Conservation (phyloP, 2,113 vertebrate species). For the Gavialis gangeticus region DNA sequence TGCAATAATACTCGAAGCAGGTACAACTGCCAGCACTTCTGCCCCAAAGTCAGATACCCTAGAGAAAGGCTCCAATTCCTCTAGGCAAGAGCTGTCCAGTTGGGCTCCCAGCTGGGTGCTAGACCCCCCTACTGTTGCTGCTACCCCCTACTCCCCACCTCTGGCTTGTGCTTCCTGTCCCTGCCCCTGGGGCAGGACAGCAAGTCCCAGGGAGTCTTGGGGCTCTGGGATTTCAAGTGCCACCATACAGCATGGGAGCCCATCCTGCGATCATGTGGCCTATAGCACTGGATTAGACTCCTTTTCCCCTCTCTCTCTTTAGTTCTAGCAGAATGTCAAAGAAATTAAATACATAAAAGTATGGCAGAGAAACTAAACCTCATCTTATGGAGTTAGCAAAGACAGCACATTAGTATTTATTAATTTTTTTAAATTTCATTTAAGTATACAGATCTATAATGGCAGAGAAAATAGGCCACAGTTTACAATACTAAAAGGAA, state of each 20-base stretch:
- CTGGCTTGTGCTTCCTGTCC: too few species aligned
- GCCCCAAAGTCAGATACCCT: background rate
- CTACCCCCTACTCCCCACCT: too few species aligned
- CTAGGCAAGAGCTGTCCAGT: background rate
- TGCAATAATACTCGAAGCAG: background rate
- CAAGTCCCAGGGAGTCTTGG: too few species aligned
- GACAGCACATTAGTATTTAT: background rate
- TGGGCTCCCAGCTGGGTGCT: too few species aligned
- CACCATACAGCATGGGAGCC: too few species aligned
- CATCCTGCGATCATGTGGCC: background rate
- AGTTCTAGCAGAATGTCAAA: background rate
- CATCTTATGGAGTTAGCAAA: background rate
- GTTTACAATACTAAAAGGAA: background rate
- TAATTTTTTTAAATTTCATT: too few species aligned
- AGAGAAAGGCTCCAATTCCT: background rate
- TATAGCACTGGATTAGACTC: background rate
- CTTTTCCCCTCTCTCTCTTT: background rate
- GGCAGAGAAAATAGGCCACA: background rate
- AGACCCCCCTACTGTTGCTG: too few species aligned
- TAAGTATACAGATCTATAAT: background rate
- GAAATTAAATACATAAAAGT: background rate
- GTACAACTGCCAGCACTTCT: background rate
- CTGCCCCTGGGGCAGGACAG: too few species aligned
- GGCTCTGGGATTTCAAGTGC: too few species aligned
- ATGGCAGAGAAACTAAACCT: background rate